A percentile compares a stretch with the other conserved stretches of the same genome.
Evolutionary conservation across 2,797 vertebrate genomes (phyloP).

Genomic region (Siniperca undulata): DNA sequence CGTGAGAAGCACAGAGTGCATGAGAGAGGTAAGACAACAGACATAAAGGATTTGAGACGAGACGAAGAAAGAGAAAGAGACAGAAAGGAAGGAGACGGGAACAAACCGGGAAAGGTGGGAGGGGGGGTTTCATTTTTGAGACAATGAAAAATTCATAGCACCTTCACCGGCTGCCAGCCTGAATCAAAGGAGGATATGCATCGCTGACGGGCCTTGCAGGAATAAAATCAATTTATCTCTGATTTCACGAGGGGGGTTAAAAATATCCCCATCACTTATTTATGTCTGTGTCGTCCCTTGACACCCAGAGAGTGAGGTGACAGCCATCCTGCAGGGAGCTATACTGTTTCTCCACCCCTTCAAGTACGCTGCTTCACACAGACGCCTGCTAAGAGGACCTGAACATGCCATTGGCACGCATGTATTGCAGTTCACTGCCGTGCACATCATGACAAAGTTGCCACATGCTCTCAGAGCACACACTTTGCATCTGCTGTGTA

Average conservation of each 20-base stretch:
- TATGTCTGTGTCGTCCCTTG: conserved; percentile 60
- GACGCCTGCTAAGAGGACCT: conserved; percentile 31
- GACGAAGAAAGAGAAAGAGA: conserved; percentile 28
- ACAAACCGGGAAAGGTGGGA: conserved; percentile 6
- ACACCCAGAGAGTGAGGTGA: conserved; percentile 58
- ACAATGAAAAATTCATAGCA: conserved; percentile 81
- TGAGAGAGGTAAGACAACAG: conserved; percentile 40
- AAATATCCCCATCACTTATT: conserved; percentile 79
- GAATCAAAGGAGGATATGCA: conserved; percentile 79
- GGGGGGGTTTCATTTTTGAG: conserved; percentile 66
- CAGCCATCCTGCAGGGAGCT: conserved; percentile 55
- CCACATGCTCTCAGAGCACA: background rate
- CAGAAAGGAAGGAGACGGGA: conserved; percentile 44
- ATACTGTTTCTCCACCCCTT: conserved; percentile 41
- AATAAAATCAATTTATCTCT: conserved; percentile 82
- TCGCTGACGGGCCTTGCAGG: conserved; percentile 72
- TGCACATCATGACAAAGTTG: conserved; percentile 10
- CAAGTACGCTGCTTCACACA: conserved; percentile 52
- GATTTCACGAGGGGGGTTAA: conserved; percentile 75
- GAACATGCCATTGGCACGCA: conserved; percentile 25
- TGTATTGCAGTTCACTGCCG: conserved; percentile 11
- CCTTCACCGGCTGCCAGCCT: conserved; percentile 75
- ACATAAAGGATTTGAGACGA: conserved; percentile 41
- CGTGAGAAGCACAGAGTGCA: conserved; percentile 17
- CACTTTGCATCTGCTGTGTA: background rate